Evolutionary conservation across 2,113 vertebrate species (phyloP).

Genomic region (Hippoglossus stenolepis): DNA sequence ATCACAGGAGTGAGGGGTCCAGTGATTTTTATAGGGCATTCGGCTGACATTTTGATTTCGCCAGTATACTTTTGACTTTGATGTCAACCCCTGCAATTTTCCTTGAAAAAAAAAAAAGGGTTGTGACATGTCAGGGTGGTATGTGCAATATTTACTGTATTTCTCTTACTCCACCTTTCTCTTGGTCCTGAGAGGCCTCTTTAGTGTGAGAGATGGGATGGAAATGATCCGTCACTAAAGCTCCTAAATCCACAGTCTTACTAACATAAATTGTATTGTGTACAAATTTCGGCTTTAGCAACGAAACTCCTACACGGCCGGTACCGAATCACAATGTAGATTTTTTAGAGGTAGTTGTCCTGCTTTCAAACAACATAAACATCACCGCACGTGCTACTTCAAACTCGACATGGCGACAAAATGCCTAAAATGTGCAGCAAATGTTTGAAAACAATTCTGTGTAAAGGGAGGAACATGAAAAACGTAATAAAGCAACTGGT

Average conservation of each 20-base stretch:
- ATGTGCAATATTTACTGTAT: conserved; percentile 70
- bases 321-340: too few species aligned
- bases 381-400: too few species aligned
- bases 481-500: too few species aligned
- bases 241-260: conserved; percentile 16
- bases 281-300: neutral
- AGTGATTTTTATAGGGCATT: conserved; percentile 81
- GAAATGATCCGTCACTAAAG: conserved; percentile 58
- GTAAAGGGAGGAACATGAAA: too few species aligned
- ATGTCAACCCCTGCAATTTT: conserved; percentile 81
- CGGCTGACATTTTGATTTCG: conserved; percentile 81
- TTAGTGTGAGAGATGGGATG: conserved; percentile 47
- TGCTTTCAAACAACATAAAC: too few species aligned
- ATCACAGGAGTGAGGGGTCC: conserved; percentile 81
- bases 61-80: conserved; percentile 77
- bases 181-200: conserved; percentile 47
- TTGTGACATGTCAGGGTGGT: conserved; percentile 62
- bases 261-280: conserved; percentile 15
- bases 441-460: too few species aligned
- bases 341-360: too few species aligned
- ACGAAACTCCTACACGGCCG: too few species aligned
- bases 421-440: too few species aligned
- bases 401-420: too few species aligned
- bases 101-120: conserved; percentile 48
- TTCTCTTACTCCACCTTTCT: conserved; percentile 32